A percentile compares a stretch with the other conserved stretches of the same genome.
Evolutionary conservation across 2,113 vertebrate genomes (phyloP).

Genomic region (Dolichallabes microphthalmus): DNA sequence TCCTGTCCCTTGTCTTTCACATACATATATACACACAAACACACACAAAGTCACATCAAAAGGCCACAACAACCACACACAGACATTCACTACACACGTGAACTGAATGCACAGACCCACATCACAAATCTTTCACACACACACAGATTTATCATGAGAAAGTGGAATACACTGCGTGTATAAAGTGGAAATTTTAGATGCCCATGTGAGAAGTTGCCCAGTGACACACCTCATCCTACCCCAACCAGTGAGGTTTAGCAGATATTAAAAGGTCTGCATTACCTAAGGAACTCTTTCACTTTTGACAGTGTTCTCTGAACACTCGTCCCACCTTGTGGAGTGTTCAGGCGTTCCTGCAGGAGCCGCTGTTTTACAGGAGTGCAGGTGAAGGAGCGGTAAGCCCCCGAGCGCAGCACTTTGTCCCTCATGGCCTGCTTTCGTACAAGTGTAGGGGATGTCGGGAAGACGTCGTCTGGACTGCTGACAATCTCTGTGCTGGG

Average conservation of each 20-base stretch:
- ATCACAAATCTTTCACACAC: background rate
- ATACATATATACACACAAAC: background rate
- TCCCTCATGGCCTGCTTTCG: conserved; percentile 91
- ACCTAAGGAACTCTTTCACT: conserved; percentile 72
- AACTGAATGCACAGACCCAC: no score
- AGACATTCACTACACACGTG: background rate
- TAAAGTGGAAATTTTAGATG: background rate
- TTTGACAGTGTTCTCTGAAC: conserved; percentile 69
- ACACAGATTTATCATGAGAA: background rate
- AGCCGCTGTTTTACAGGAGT: conserved; percentile 78
- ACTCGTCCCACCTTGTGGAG: conserved; percentile 70
- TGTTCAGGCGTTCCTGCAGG: conserved; percentile 71
- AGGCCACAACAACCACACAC: background rate
- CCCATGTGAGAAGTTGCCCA: background rate
- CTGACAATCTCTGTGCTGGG: conserved; percentile 42
- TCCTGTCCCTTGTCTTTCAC: conserved; percentile 64
- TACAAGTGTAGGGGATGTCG: conserved; percentile 84
- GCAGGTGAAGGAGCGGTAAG: conserved; percentile 86
- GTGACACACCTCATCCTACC: conserved; percentile 23
- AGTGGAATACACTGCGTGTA: no score
- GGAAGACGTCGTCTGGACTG: conserved; percentile 73
- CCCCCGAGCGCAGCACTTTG: conserved; percentile 87
- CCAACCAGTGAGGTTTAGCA: conserved; percentile 36
- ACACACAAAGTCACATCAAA: background rate
- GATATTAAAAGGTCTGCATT: conserved; percentile 54